Base-by-base conservation (phyloP, 2,797 vertebrate species). In the Pseudochromis fuscus region DNA sequence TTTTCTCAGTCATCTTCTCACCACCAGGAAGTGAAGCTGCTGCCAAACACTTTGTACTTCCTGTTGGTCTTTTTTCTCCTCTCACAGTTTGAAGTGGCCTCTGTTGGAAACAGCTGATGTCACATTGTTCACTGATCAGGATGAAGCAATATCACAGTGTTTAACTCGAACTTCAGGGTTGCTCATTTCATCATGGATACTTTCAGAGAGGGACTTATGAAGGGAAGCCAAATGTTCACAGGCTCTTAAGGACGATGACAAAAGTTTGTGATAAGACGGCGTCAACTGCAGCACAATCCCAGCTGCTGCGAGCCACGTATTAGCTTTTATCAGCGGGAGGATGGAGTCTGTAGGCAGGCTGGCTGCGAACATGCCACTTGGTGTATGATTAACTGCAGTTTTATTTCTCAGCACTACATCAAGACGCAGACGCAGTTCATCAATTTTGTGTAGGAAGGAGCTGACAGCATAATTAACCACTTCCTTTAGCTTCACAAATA, bases 381-480 rank as follows among this genome's bases (percentile, higher is more conserved):
- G 45, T 21, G 61, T 60, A 53, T 85, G 75, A 88, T 85, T 81
- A 86, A 89, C 63, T 60, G 58, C 30, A 63, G 51, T 77, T 84
- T 85, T 71, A 81, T 82, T 86, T 79, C 66, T 51, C 76, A 75
- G 75, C 55, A 72, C 59, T 81, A 49, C 72, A 82, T 90, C 80
- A 84, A 65, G 67, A 75, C 60, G 55, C 46, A 66, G 67, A 81
- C n/a, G 33, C 64, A 75, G 73, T 88, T 83, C 69, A 89, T 87
- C 79, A 75, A 35, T 75, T 88, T 84, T 67, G 45, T 62, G 64
- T 74, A 73, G 77, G 77, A 87, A 82, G 72, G 79, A 35, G 74
- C 70, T 81, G 86, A 86, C 83, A 82, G 75, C 59, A 55, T 86
- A 90, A 90, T 88, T 77, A 89, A 82, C 79, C 87, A 87, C 83